Evolutionary conservation across 1,140 invertebrate species (phyloP).

Genomic region (Aphaenogaster rudis): DNA sequence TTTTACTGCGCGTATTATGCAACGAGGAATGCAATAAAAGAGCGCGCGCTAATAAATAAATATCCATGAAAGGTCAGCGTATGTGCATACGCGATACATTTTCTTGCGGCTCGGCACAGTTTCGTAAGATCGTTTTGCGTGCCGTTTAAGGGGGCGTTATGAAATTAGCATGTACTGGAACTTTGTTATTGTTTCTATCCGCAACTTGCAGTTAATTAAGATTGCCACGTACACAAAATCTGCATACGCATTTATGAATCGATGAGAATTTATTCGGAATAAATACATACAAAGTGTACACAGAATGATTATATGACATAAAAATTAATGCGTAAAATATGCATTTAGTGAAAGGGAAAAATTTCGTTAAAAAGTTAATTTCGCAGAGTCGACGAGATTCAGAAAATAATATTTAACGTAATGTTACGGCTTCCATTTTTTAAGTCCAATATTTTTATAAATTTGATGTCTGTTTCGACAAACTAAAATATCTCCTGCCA

Average conservation of each 20-base stretch:
- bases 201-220: neutral
- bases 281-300: neutral
- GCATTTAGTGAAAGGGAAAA: neutral
- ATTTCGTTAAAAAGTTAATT: neutral
- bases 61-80: slow-evolving; percentile 59
- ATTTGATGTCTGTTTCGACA: neutral
- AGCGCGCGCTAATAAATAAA: slow-evolving; percentile 57
- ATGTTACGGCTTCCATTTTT: neutral
- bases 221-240: neutral
- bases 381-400: neutral
- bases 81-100: slow-evolving; percentile 38
- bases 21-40: slow-evolving; percentile 48
- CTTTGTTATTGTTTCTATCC: slow-evolving; percentile 32
- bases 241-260: neutral
- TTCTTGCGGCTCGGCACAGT: slow-evolving; percentile 33
- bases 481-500: neutral
- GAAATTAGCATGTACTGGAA: slow-evolving; percentile 17
- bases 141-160: slow-evolving; percentile 6
- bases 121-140: slow-evolving; percentile 29
- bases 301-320: neutral
- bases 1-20: slow-evolving; percentile 53
- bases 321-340: neutral
- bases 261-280: slow-evolving; percentile 15
- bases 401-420: neutral
- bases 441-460: neutral